Percentiles rank a stretch among this genome's conserved stretches.
phyloP scores from a whole-genome alignment of 2,888 invertebrate species.

The Drosophila anomelani region DNA sequence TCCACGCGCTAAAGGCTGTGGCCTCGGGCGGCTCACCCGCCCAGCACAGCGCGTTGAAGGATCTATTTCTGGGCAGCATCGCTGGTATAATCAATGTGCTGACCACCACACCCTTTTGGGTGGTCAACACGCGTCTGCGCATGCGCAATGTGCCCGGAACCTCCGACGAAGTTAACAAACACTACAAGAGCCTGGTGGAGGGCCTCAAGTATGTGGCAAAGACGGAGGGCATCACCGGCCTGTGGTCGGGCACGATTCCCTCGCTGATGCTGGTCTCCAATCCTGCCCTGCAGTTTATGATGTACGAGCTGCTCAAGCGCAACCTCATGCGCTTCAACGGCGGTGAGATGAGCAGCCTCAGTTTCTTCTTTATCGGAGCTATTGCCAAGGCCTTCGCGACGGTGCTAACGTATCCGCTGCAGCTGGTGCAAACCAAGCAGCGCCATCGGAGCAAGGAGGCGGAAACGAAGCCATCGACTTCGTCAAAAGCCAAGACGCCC shows the following conservation, averaged over 20 bases:
- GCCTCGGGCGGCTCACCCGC: slow-evolving; percentile 80
- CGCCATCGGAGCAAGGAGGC: slow-evolving; percentile 84
- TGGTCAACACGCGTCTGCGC: slow-evolving; percentile 95
- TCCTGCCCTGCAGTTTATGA: slow-evolving; percentile 96
- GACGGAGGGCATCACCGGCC: slow-evolving; percentile 90
- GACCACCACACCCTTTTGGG: slow-evolving; percentile 95
- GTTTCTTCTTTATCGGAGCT: slow-evolving; percentile 91
- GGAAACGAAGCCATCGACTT: slow-evolving; percentile 57
- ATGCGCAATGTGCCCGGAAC: slow-evolving; percentile 87
- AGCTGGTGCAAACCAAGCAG: slow-evolving; percentile 92
- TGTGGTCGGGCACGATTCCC: slow-evolving; percentile 94
- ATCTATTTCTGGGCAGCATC: slow-evolving; percentile 90
- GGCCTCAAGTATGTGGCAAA: slow-evolving; percentile 89
- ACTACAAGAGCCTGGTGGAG: slow-evolving; percentile 86
- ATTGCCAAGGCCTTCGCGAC: slow-evolving; percentile 94
- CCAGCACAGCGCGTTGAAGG: slow-evolving; percentile 88
- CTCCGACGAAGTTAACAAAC: slow-evolving; percentile 81
- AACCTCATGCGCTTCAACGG: slow-evolving; percentile 87
- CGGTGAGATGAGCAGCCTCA: slow-evolving; percentile 86
- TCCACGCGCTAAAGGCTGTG: slow-evolving; percentile 91
- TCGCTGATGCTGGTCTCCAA: slow-evolving; percentile 94
- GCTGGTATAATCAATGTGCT: slow-evolving; percentile 94
- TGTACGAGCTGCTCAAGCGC: slow-evolving; percentile 94
- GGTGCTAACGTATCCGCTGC: slow-evolving; percentile 94
- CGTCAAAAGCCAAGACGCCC: slow-evolving; percentile 77